A percentile compares a stretch with the other conserved stretches of the same genome.
Conservation (phyloP, 2,888 invertebrate species). For the Ophion costatus region DNA sequence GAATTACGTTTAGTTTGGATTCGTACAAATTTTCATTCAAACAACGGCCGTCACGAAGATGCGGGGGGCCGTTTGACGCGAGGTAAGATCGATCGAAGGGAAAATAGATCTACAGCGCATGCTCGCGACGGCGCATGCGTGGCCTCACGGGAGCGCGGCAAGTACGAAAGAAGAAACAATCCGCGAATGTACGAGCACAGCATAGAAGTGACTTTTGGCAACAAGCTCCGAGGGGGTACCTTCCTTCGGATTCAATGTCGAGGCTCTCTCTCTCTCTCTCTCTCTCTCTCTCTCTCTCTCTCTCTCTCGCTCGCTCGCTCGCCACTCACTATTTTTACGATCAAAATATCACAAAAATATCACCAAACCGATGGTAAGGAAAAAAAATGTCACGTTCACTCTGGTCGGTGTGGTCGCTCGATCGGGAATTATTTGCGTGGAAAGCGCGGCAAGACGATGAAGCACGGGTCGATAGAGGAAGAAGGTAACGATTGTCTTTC, state of each 20-base stretch:
- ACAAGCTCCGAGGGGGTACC: neutral
- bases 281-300: too few species aligned
- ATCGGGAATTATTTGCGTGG: neutral
- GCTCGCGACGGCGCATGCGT: conserved; percentile 30
- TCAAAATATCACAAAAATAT: neutral
- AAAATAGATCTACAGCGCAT: conserved; percentile 73
- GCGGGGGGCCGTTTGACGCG: conserved; percentile 43
- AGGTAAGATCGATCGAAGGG: conserved; percentile 55
- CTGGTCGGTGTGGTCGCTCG: neutral
- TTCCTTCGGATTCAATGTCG: conserved; percentile 4
- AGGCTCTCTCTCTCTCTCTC: neutral
- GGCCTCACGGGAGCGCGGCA: neutral
- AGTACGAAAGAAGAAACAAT: conserved; percentile 5
- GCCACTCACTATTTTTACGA: conserved; percentile 20
- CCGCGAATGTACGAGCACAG: conserved; percentile 52
- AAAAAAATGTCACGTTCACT: conserved; percentile 23
- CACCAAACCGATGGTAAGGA: neutral
- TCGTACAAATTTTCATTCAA: neutral
- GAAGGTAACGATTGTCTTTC: neutral
- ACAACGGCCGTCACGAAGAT: conserved; percentile 9
- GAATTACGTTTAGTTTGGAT: too few species aligned
- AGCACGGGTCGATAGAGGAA: neutral
- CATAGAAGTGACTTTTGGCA: neutral
- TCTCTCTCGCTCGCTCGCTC: neutral
- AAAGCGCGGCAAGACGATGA: neutral